A percentile compares a stretch with the other conserved stretches of the same genome.
Conservation (phyloP, 1,140 invertebrate species). For the Pissodes strobi region DNA sequence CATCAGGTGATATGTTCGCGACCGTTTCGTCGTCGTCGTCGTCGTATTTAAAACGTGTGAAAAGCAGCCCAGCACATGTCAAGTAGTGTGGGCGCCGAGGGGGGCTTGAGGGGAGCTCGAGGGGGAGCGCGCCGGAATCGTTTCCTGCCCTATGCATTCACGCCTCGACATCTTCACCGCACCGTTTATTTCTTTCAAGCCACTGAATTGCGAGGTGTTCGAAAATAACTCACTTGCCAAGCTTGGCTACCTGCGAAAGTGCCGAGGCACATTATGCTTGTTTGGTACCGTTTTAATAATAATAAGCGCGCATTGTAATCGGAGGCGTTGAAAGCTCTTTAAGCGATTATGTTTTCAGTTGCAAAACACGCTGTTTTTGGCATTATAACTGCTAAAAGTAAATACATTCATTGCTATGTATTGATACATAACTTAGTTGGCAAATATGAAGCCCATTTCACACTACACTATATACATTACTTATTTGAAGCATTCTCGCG, state of each 20-base stretch:
- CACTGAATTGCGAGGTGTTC: constrained; percentile 48
- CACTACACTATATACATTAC: too few species aligned
- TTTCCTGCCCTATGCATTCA: constrained; percentile 41
- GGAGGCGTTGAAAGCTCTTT: too few species aligned
- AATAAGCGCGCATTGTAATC: too few species aligned
- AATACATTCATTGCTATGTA: too few species aligned
- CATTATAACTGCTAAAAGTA: too few species aligned
- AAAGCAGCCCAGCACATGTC: constrained; percentile 46
- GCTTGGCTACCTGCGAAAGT: constrained; percentile 30
- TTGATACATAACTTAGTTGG: too few species aligned
- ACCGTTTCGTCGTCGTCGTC: constrained; percentile 15
- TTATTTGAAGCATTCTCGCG: too few species aligned
- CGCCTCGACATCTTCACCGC: constrained; percentile 11
- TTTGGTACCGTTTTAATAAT: too few species aligned
- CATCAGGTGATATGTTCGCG: constrained; percentile 28
- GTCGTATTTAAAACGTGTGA: constrained; percentile 43
- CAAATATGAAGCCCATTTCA: too few species aligned
- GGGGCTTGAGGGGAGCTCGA: constrained; percentile 2
- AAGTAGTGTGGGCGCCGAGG: constrained; percentile 38
- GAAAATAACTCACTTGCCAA: constrained; percentile 33
- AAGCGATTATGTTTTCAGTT: too few species aligned
- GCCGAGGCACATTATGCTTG: too few species aligned
- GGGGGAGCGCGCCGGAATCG: constrained; percentile 25
- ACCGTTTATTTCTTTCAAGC: constrained; percentile 47
- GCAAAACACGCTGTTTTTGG: too few species aligned